phyloP scores from a whole-genome alignment of 1,140 invertebrate genomes.

The Nephila pilipes region DNA sequence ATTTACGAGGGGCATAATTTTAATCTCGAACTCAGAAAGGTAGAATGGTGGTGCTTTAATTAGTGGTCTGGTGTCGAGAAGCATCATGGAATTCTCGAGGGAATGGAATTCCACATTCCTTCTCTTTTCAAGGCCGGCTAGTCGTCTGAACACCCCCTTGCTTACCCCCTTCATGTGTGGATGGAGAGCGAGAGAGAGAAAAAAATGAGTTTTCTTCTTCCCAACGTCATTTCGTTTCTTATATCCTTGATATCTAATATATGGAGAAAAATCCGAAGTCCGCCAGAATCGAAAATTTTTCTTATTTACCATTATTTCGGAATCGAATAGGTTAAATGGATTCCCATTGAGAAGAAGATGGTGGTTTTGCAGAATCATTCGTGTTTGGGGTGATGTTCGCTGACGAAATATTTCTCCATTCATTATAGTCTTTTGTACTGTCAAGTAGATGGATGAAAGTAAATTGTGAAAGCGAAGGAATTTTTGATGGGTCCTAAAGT shows the following conservation, averaged over 20 bases:
- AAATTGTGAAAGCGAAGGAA: background rate
- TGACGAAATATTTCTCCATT: background rate
- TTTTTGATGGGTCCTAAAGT: background rate
- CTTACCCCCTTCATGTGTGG: background rate
- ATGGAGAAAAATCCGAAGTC: conserved; percentile 37
- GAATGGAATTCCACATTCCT: conserved; percentile 62
- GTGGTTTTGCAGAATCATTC: conserved; percentile 20
- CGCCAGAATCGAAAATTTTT: conserved; percentile 3
- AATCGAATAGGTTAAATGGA: conserved; percentile 20
- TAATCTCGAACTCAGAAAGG: conserved; percentile 62
- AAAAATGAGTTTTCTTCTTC: background rate
- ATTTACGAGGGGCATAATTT: conserved; percentile 66
- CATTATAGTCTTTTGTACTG: background rate
- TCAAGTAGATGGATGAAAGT: background rate
- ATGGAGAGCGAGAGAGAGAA: background rate
- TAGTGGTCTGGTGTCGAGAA: conserved; percentile 67
- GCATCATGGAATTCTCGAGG: conserved; percentile 14
- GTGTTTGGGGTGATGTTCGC: background rate
- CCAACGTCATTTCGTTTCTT: conserved; percentile 2
- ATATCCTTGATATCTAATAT: conserved; percentile 29
- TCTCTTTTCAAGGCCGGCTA: conserved; percentile 52
- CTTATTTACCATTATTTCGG: background rate
- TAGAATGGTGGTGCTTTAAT: conserved; percentile 60
- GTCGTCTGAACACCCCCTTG: background rate
- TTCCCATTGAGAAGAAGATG: background rate